Conservation (phyloP, 2,888 invertebrate genomes). For the Germaria angustata region DNA sequence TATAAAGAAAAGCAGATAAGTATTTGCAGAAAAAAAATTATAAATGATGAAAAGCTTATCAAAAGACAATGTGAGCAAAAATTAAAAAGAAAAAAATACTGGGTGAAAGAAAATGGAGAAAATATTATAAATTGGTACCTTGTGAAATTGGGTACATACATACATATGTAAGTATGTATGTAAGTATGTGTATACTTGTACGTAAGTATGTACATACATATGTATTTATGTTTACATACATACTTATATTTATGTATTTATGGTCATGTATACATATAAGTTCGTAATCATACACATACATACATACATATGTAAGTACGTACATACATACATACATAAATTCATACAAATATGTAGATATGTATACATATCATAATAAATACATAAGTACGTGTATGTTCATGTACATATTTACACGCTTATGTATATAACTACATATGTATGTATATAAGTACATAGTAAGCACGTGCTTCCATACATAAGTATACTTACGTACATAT, state of each 20-base stretch:
- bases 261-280: no score
- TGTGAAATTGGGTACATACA: not conserved
- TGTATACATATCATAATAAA: not conserved
- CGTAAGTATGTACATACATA: not conserved
- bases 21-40: conserved; percentile 16
- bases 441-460: not conserved
- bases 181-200: not conserved
- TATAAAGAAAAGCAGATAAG: not conserved
- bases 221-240: not conserved
- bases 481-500: not conserved
- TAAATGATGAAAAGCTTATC: conserved; percentile 14
- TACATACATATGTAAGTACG: not conserved
- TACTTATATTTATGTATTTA: no score
- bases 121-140: not conserved
- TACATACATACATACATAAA: no score
- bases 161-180: not conserved
- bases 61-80: not conserved
- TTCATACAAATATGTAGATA: not conserved
- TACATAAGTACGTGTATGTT: not conserved
- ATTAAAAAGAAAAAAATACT: not conserved
- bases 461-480: not conserved
- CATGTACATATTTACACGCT: not conserved
- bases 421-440: not conserved
- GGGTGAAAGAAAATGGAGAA: not conserved
- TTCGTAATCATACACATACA: not conserved